A percentile compares a stretch with the other conserved stretches of the same genome.
Evolutionary conservation across 92 coral and sea anemone species (phyloP).

Genomic region (Meandrina meandrites): DNA sequence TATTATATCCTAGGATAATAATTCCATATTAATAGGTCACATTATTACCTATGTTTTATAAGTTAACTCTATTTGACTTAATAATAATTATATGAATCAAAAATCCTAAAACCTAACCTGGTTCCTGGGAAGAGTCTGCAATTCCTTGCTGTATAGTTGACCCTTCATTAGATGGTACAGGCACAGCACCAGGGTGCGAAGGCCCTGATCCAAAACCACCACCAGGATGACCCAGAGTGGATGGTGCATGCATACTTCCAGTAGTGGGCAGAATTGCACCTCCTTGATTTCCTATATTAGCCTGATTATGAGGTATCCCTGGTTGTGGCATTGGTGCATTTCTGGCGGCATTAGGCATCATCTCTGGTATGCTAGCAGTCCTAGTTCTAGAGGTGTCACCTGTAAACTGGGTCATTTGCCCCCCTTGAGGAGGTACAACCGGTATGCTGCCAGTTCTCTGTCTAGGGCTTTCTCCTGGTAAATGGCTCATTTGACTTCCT

Average conservation of each 20-base stretch:
- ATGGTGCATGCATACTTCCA: not conserved
- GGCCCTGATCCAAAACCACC: not conserved
- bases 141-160: not conserved
- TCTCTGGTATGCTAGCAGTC: slow-evolving; percentile 22
- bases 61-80: too few species aligned
- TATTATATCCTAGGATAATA: too few species aligned
- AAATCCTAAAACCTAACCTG: slow-evolving; percentile 8
- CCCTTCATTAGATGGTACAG: slow-evolving; percentile 7
- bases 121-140: slow-evolving; percentile 21
- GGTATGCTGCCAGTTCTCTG: not conserved
- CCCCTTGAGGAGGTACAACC: slow-evolving; percentile 14
- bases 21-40: too few species aligned
- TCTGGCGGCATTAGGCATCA: not conserved
- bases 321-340: slow-evolving; percentile 21
- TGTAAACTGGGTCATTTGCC: slow-evolving; percentile 3
- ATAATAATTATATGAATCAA: not conserved
- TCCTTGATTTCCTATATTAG: slow-evolving; percentile 1
- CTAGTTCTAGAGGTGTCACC: slow-evolving; percentile 7
- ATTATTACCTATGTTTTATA: too few species aligned
- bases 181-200: not conserved
- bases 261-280: not conserved
- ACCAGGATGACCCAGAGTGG: slow-evolving; percentile 2
- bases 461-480: not conserved
- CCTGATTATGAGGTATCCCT: not conserved
- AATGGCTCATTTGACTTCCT: slow-evolving; percentile 7